Evolutionary conservation across 2,888 invertebrate genomes (phyloP).

Genomic region (Macroteleia sp.): DNA sequence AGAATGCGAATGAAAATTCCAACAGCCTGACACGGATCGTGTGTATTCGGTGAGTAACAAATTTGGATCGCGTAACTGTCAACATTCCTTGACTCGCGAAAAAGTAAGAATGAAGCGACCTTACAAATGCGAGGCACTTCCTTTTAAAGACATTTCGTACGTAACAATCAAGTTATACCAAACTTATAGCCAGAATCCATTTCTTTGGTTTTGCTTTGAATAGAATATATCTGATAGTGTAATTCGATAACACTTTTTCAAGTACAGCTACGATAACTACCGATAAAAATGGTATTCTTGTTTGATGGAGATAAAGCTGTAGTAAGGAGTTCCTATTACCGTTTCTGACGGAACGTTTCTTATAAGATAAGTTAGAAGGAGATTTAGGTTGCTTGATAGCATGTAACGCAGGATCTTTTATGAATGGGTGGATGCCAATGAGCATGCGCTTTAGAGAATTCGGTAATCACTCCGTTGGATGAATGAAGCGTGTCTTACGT

Average conservation of each 20-base stretch:
- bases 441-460: slow-evolving; percentile 53
- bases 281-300: slow-evolving; percentile 32
- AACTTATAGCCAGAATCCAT: no score
- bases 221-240: slow-evolving; percentile 19
- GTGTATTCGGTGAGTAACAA: slow-evolving; percentile 20
- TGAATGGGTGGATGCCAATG: slow-evolving; percentile 54
- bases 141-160: neutral
- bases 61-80: slow-evolving; percentile 14
- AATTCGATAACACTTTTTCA: slow-evolving; percentile 18
- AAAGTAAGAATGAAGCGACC: slow-evolving; percentile 6
- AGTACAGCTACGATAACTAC: slow-evolving; percentile 27
- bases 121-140: neutral
- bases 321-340: slow-evolving; percentile 18
- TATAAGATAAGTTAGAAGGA: slow-evolving; percentile 17
- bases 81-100: neutral
- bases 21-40: slow-evolving; percentile 14
- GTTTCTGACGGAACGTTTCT: no score
- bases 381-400: slow-evolving; percentile 43
- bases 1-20: slow-evolving; percentile 36
- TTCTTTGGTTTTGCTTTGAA: no score
- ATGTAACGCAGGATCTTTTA: slow-evolving; percentile 35
- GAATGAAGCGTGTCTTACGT: slow-evolving; percentile 47
- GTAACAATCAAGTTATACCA: no score
- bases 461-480: slow-evolving; percentile 43
- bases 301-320: slow-evolving; percentile 32